Evolutionary conservation across 2,888 invertebrate species (phyloP).

Genomic region (Campopleginae sp.): DNA sequence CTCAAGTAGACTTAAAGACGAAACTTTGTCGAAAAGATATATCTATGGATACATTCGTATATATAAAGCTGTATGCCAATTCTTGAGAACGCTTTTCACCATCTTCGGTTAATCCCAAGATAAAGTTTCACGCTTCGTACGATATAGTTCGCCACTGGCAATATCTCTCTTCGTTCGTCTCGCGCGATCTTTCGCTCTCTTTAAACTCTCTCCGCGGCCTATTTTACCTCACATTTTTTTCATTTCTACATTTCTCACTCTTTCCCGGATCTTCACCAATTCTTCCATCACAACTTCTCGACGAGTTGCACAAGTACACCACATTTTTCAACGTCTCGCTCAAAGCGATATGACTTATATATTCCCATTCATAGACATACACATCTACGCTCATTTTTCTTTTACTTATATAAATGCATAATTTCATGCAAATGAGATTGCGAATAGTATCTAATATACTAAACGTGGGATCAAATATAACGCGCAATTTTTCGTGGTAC

Average conservation of each 20-base stretch:
- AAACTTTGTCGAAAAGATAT: conserved; percentile 52
- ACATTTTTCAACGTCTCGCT: conserved; percentile 46
- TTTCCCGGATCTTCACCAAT: conserved; percentile 48
- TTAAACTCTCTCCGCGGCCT: conserved; percentile 11
- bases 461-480: not conserved
- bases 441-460: not conserved
- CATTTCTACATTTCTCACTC: conserved; percentile 29
- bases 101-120: conserved; percentile 70
- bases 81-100: conserved; percentile 61
- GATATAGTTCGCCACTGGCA: conserved; percentile 65
- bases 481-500: not conserved
- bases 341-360: conserved; percentile 10
- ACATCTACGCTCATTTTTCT: not conserved
- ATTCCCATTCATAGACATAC: not conserved
- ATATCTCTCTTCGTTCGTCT: conserved; percentile 63
- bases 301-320: conserved; percentile 49
- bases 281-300: conserved; percentile 51
- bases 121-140: conserved; percentile 67
- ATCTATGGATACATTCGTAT: conserved; percentile 6
- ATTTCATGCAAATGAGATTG: conserved; percentile 9
- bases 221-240: not conserved
- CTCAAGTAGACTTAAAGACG: conserved; percentile 57
- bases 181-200: conserved; percentile 43
- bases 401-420: conserved; percentile 3
- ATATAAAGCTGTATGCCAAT: conserved; percentile 29